Conservation (phyloP, 2,797 vertebrate species). For the Enteromius trimaculatus region DNA sequence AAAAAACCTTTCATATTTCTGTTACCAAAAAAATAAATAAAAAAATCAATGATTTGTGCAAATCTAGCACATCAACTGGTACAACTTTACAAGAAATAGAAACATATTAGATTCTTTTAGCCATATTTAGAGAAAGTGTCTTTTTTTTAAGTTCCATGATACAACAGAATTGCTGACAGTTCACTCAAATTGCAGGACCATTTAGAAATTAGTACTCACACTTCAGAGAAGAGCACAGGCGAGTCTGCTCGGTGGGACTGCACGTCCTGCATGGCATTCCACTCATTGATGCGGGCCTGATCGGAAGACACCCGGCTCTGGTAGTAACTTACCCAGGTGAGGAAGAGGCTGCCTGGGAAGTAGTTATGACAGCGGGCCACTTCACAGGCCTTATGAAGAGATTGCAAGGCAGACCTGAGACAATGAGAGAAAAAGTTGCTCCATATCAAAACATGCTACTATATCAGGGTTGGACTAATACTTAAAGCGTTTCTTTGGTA, state of each 20-base stretch:
- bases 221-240: conserved; percentile 91
- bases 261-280: conserved; percentile 98
- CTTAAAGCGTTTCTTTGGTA: background rate
- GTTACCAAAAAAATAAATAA: background rate
- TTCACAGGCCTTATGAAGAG: conserved; percentile 96
- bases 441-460: background rate
- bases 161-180: background rate
- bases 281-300: conserved; percentile 94
- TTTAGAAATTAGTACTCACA: conserved; percentile 83
- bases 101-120: background rate
- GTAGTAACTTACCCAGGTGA: conserved; percentile 99
- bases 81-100: background rate
- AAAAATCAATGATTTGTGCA: background rate
- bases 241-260: conserved; percentile 96
- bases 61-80: background rate
- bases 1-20: background rate
- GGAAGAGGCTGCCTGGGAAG: conserved; percentile 96
- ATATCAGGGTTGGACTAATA: background rate
- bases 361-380: conserved; percentile 94
- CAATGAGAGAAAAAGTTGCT: conserved; percentile 60
- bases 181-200: background rate
- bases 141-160: background rate
- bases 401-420: conserved; percentile 94
- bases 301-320: conserved; percentile 94
- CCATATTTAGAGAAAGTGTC: background rate